Conservation (phyloP, 2,797 vertebrate species). For the Mareca penelope region DNA sequence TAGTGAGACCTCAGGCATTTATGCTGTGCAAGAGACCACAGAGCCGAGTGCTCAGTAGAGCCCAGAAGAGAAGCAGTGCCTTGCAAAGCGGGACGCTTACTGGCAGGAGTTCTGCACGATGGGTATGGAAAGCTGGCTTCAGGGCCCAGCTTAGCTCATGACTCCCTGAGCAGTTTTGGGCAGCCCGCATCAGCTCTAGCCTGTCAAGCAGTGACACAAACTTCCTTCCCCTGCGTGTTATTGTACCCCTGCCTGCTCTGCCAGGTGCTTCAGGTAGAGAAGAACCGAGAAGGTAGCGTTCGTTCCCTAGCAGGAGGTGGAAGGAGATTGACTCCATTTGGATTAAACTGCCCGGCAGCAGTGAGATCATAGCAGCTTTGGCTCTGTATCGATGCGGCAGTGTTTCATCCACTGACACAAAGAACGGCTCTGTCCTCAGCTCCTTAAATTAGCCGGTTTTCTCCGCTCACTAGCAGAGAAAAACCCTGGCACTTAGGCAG, state of each 20-base stretch:
- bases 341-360: not conserved
- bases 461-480: not conserved
- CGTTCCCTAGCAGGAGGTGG: not conserved
- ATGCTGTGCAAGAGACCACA: not conserved
- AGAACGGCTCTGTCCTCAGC: not conserved
- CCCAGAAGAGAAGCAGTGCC: not conserved
- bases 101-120: not conserved
- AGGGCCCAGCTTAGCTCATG: not conserved
- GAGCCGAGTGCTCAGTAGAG: not conserved
- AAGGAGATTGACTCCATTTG: not conserved
- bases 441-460: not conserved
- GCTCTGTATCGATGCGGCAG: not conserved
- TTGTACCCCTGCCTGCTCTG: not conserved
- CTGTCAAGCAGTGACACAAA: not conserved
- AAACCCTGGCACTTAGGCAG: not conserved
- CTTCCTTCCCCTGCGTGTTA: not conserved
- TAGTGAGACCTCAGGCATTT: constrained; percentile 8
- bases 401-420: not conserved
- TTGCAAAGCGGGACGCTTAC: not conserved
- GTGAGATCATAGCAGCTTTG: not conserved
- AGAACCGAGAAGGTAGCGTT: not conserved
- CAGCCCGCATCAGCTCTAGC: not conserved
- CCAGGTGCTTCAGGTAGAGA: accelerated
- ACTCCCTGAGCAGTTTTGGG: not conserved
- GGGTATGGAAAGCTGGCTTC: not conserved